These are phyloP conservation scores for Drosophila mulleri DNA, from an alignment of 2,888 invertebrate species.

Conservation along the genomic window DNA sequence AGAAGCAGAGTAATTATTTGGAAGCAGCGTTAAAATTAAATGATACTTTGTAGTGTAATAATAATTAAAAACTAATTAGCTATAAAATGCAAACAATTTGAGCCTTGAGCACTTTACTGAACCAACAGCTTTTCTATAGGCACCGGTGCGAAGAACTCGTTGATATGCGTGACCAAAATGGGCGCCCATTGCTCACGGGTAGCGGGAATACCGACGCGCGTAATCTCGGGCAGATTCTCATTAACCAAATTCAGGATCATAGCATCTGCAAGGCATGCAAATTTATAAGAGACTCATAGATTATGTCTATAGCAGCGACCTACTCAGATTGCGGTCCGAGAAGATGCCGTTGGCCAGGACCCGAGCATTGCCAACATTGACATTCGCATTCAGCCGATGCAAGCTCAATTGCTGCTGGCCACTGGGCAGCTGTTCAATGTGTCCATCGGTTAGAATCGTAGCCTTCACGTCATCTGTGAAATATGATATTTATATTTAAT, in stretches of 20 bases:
- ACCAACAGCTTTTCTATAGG: conserved; percentile 83
- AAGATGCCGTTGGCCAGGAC: conserved; percentile 83
- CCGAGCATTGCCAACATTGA: conserved; percentile 77
- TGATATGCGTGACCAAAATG: conserved; percentile 81
- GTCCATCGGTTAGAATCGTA: conserved; percentile 79
- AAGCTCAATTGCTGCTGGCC: conserved; percentile 74
- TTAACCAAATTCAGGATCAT: conserved; percentile 86
- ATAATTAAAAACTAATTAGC: conserved; percentile 66
- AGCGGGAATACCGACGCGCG: conserved; percentile 86
- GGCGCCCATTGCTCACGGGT: conserved; percentile 84
- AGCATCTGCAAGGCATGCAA: conserved; percentile 61
- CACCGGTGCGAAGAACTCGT: conserved; percentile 83
- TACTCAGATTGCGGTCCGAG: conserved; percentile 82
- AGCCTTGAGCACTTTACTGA: conserved; percentile 52
- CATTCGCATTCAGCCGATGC: conserved; percentile 81
- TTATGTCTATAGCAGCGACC: conserved; percentile 22
- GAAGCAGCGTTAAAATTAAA: conserved; percentile 66
- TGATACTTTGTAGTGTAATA: conserved; percentile 52
- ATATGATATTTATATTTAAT: not conserved
- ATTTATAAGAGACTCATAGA: not conserved
- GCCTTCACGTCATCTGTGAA: conserved; percentile 78
- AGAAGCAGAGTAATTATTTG: conserved; percentile 61
- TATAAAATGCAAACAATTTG: conserved; percentile 38
- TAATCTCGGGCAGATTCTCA: conserved; percentile 86
- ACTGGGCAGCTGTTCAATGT: conserved; percentile 67